Evolutionary conservation across 2,113 vertebrate genomes (phyloP), one percentile per base, ranked within the genome.

Genomic region (Pipra filicauda): DNA sequence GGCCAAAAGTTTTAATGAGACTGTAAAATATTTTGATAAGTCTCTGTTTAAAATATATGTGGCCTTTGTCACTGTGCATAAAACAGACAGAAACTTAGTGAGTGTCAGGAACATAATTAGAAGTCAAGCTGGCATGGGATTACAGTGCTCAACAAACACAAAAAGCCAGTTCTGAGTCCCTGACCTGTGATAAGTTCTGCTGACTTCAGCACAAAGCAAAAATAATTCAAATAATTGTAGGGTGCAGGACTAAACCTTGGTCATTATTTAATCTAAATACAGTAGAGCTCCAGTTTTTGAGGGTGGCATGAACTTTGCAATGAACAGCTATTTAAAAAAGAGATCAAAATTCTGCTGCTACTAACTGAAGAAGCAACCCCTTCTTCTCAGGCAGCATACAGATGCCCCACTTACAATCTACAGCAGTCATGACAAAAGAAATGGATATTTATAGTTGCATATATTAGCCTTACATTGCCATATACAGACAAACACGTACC

Each of bases 21-120:
- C 49, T 84, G 44, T 93, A 97, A 97, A 97, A 97, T 95, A 96
- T 94, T 96, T 96, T 70, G 39, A 33, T 96, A 95, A 93, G 57
- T 67, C 57, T 94, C 88, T 91, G 20, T 94, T 62, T 96, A 93
- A 96, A 91, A 91, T 92, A 89, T 80, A 72, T 74, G 94, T 4
- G 0, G 93, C 77, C 85, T 66, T 80, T 91, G 43, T 69, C 58
- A 84, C 52, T n/a, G 66, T 16, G 1, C 62, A 74, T 93, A 85
- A 91, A 96, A 66, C 87, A 91, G 82, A 64, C 12, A 77, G 84
- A 88, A 89, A 70, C 93, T 49, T 74, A 77, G n/a, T 12, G 9
- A 93, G 33, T 12, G 14, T 48, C 43, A 92, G 30, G 54, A 51
- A 67, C 21, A 4, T 91, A 94, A 95, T 76, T 96, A 82, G 72